phyloP scores from a whole-genome alignment of 37 sponge, comb jelly and placozoan species.

The Lycopodina hypogea region DNA sequence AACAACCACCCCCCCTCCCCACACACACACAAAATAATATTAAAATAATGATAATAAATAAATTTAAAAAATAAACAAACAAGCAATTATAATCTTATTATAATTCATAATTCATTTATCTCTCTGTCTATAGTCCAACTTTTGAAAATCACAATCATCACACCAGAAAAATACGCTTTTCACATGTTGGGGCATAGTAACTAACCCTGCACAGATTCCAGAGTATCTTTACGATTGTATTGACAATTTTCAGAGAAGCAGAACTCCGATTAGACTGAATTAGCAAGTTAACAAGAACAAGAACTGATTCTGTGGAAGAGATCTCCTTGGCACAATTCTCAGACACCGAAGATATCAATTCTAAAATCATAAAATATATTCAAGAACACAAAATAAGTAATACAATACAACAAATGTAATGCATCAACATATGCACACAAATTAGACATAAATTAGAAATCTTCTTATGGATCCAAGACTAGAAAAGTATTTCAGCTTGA shows the following conservation, averaged over 20 bases:
- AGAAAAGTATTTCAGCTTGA: background rate
- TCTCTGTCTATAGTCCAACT: too few relatives aligned
- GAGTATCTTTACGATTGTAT: slow-evolving; percentile 36
- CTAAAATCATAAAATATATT: too few relatives aligned
- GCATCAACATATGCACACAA: background rate
- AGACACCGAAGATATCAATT: slow-evolving; percentile 54
- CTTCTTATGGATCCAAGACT: background rate
- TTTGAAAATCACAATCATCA: too few relatives aligned
- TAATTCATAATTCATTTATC: too few relatives aligned
- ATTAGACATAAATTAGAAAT: background rate
- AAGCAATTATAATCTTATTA: too few relatives aligned
- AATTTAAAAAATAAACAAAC: too few relatives aligned
- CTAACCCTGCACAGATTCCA: slow-evolving; percentile 54
- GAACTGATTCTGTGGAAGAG: slow-evolving; percentile 22
- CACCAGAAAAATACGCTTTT: background rate
- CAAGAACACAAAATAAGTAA: background rate
- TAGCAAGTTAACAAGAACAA: slow-evolving; percentile 31
- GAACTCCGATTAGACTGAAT: slow-evolving; percentile 43
- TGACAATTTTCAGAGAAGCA: slow-evolving; percentile 44
- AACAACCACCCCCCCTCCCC: too few relatives aligned
- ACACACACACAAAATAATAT: too few relatives aligned
- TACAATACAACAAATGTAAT: background rate
- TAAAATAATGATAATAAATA: too few relatives aligned
- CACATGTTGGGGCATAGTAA: background rate
- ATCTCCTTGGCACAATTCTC: slow-evolving; percentile 37